phyloP scores from a whole-genome alignment of 2,797 vertebrate species.

The Hippoglossus hippoglossus region DNA sequence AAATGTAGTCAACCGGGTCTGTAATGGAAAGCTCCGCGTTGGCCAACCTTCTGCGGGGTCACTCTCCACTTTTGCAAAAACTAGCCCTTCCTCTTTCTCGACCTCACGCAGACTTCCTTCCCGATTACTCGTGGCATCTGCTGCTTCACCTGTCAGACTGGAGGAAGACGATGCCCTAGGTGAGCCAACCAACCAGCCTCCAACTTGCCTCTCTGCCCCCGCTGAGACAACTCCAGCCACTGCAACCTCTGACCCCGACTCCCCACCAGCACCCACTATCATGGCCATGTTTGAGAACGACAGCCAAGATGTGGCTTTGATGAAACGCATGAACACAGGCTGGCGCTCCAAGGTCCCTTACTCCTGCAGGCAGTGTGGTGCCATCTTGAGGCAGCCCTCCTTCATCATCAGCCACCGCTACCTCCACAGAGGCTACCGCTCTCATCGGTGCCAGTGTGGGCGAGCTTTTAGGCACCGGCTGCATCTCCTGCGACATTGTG shows the following conservation, averaged over 20 bases:
- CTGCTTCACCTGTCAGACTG: background rate
- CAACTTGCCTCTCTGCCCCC: background rate
- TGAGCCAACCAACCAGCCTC: slow-evolving; percentile 2
- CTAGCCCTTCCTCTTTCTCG: background rate
- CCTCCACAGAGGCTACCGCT: slow-evolving; percentile 77
- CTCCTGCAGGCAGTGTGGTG: slow-evolving; percentile 84
- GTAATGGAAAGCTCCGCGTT: slow-evolving; percentile 35
- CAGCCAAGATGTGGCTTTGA: slow-evolving; percentile 44
- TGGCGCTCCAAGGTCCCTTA: slow-evolving; percentile 76
- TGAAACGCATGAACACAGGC: slow-evolving; percentile 61
- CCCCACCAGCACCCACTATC: slow-evolving; percentile 37
- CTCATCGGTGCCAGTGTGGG: slow-evolving; percentile 82
- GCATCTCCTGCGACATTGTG: slow-evolving; percentile 85
- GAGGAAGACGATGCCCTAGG: background rate
- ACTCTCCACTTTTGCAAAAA: background rate
- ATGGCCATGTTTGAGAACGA: slow-evolving; percentile 68
- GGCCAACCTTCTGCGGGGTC: slow-evolving; percentile 12
- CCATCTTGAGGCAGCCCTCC: slow-evolving; percentile 77
- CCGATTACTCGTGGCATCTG: background rate
- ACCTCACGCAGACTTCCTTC: background rate
- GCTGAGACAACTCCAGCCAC: background rate
- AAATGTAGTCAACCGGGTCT: slow-evolving; percentile 16
- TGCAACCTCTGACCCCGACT: background rate
- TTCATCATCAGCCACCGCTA: slow-evolving; percentile 83
- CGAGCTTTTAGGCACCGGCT: slow-evolving; percentile 79